These are phyloP conservation scores for Andrena marginata DNA, from an alignment of 2,888 invertebrate genomes.

Conservation along the genomic window DNA sequence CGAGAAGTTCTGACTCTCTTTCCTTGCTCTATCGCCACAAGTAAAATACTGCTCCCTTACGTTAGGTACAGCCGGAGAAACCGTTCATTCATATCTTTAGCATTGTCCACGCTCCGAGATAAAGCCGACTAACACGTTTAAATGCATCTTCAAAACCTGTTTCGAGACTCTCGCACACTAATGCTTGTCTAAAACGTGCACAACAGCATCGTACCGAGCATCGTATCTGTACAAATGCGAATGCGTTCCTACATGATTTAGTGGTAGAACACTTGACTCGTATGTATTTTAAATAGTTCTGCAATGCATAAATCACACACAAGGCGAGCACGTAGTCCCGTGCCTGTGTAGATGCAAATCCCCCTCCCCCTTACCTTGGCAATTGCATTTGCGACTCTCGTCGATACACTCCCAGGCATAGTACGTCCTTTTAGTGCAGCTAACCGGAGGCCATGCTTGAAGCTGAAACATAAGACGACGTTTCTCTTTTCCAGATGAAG, in stretches of 20 bases:
- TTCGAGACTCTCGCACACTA: constrained; percentile 23
- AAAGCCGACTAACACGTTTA: constrained; percentile 22
- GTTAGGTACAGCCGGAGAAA: constrained; percentile 17
- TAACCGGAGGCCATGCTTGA: background rate
- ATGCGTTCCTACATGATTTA: constrained; percentile 39
- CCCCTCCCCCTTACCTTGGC: constrained; percentile 6
- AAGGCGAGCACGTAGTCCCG: constrained; percentile 36
- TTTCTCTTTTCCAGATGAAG: constrained; percentile 83
- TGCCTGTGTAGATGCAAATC: constrained; percentile 33
- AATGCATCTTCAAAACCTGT: constrained; percentile 41
- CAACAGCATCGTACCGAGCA: constrained; percentile 49
- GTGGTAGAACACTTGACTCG: constrained; percentile 28
- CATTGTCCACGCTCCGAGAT: constrained; percentile 1
- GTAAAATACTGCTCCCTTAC: constrained; percentile 18
- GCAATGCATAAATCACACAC: constrained; percentile 50
- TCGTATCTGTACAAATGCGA: constrained; percentile 51
- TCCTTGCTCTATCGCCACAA: constrained; percentile 2
- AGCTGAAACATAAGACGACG: constrained; percentile 42
- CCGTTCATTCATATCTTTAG: constrained; percentile 6
- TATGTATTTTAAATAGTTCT: constrained; percentile 42
- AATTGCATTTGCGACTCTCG: constrained; percentile 3
- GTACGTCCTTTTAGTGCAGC: constrained; percentile 50
- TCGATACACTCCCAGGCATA: constrained; percentile 21
- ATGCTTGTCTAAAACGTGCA: constrained; percentile 39
- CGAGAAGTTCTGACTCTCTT: background rate